Base-by-base conservation (phyloP, 2,113 vertebrate genomes). In the Nibea coibor region DNA sequence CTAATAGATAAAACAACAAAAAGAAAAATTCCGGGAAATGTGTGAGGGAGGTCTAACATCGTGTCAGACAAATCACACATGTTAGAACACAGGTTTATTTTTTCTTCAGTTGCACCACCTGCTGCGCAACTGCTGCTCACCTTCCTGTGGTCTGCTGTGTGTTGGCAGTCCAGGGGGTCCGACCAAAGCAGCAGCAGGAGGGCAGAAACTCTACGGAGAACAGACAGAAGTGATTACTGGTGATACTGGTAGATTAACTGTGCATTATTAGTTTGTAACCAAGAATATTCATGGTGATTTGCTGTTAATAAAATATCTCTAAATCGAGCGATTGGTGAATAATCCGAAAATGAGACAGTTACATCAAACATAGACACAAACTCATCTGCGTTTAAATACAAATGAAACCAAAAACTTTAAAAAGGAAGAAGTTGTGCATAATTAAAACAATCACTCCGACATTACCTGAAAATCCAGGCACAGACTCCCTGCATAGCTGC, bases 111-210 rank as follows among this genome's bases (percentile, higher is more conserved):
- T 16, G 15, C 51, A 74, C 47, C 68, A 63, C n/a, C 42, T 68
- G 35, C 39, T 50, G 5, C 28, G 14, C 17, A 61, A 51, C 75
- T 26, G 53, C 72, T 93, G 93, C 92, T 94, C 87, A 98, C 97
- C 96, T 97, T 97, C 92, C 96, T 96, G 95, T 97, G 96, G 84
- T 97, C 95, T 69, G 91, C 81, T 39, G 95, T 91, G 73, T 93
- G 89, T 82, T 97, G 97, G 42, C 96, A 92, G 87, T 93, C 91
- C 66, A 96, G 82, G 82, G 45, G 75, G 45, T 96, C 95, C 78
- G 94, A 87, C 88, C 93, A 94, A 72, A 97, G 84, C 88, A 97
- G 86, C 84, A 96, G 65, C 56, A 92, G 71, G 73, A 91, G 67
- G 66, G 86, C n/a, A 43, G 72, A 80, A 59, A 88, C 45, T 86